A percentile compares a stretch with the other conserved stretches of the same genome.
These are phyloP conservation scores for Glareola pratincola DNA, from an alignment of 2,113 vertebrate species.

Conservation along the genomic window DNA sequence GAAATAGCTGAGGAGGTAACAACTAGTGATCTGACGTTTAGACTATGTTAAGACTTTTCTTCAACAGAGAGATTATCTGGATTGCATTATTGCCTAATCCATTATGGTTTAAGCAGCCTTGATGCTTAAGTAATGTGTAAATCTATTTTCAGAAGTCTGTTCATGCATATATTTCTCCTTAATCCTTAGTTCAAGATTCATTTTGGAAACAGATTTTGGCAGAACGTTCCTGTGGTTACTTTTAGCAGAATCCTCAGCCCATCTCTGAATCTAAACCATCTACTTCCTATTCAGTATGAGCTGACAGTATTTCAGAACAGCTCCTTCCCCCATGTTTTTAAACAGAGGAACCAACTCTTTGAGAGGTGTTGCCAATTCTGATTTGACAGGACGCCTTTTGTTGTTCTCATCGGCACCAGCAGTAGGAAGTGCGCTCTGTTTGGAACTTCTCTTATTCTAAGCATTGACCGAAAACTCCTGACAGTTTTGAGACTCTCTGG, in stretches of 20 bases:
- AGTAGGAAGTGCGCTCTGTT: not conserved
- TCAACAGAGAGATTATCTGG: not conserved
- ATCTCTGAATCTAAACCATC: not conserved
- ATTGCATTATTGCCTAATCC: not conserved
- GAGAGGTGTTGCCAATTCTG: not conserved
- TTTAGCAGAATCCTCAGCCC: not conserved
- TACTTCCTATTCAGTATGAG: not conserved
- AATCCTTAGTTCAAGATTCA: not conserved
- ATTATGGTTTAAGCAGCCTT: not conserved
- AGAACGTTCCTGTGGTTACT: not conserved
- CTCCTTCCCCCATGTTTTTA: not conserved
- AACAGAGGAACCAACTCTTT: not conserved
- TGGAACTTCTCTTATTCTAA: not conserved
- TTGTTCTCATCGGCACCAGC: not conserved
- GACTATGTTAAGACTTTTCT: not conserved
- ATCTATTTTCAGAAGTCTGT: not conserved
- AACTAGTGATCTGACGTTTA: not conserved
- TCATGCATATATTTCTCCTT: not conserved
- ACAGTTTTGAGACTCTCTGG: not conserved
- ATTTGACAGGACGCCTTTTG: accelerated
- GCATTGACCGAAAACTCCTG: not conserved
- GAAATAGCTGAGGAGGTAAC: not conserved
- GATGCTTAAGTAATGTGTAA: not conserved
- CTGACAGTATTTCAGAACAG: not conserved
- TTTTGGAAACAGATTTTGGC: not conserved